phyloP scores from a whole-genome alignment of 2,113 vertebrate species.

The Rhinoptilus africanus region DNA sequence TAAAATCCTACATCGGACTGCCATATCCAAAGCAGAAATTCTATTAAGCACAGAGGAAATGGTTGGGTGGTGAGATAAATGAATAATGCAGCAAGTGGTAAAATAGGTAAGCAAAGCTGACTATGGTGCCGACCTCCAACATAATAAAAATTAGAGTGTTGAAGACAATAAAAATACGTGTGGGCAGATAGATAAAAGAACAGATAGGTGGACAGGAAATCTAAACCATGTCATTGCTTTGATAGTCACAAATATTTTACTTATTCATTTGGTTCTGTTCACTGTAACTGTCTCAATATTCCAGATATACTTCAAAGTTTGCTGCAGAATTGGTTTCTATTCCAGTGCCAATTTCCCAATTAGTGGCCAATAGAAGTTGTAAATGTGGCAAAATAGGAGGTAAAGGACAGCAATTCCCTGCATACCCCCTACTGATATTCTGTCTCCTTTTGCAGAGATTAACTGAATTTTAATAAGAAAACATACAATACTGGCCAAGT shows the following conservation, averaged over 20 bases:
- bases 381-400: neutral
- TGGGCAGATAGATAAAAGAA: neutral
- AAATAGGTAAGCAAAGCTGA: neutral
- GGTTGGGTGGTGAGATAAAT: neutral
- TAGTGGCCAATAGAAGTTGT: neutral
- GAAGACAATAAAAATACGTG: neutral
- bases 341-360: neutral
- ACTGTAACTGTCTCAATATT: neutral
- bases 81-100: neutral
- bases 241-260: neutral
- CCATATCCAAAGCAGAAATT: neutral
- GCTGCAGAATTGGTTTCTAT: neutral
- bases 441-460: neutral
- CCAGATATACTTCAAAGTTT: neutral
- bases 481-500: neutral
- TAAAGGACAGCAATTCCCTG: neutral
- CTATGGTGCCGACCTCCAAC: neutral
- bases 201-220: neutral
- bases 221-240: neutral
- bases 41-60: neutral
- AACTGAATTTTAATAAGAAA: constrained; percentile 41
- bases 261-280: neutral
- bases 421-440: neutral
- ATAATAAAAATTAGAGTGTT: neutral
- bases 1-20: neutral